A percentile compares a stretch with the other conserved stretches of the same genome.
Evolutionary conservation across 2,113 vertebrate species (phyloP).

Genomic region (Cisticola juncidis): DNA sequence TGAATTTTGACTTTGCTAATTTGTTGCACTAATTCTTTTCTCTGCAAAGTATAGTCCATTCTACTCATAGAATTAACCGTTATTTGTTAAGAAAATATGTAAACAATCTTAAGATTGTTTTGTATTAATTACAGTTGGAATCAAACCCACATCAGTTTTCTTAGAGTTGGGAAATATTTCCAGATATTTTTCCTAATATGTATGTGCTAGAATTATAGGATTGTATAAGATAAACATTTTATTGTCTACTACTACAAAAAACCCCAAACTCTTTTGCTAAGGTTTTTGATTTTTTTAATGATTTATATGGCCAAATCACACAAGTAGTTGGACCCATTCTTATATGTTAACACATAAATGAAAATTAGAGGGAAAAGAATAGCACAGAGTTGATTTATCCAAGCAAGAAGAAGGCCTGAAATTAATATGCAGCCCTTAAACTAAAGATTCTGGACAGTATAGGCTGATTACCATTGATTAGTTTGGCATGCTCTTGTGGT

Average conservation of each 20-base stretch:
- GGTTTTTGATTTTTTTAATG: not conserved
- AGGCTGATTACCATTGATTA: not conserved
- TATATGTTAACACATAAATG: not conserved
- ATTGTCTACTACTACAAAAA: not conserved
- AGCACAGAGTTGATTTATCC: not conserved
- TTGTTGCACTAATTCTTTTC: not conserved
- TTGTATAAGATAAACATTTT: not conserved
- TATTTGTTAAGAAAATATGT: not conserved
- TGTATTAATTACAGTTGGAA: not conserved
- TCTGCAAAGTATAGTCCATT: not conserved
- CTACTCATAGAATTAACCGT: not conserved
- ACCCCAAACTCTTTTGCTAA: not conserved
- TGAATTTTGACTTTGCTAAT: not conserved
- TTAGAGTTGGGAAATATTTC: not conserved
- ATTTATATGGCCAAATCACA: not conserved
- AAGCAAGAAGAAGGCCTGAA: not conserved
- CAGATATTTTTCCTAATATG: not conserved
- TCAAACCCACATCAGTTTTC: not conserved
- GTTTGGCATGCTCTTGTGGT: not conserved
- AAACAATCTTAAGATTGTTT: not conserved
- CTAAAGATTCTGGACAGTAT: not conserved
- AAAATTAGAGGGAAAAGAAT: not conserved
- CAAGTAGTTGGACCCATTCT: not conserved
- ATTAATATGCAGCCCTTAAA: not conserved
- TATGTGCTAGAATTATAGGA: not conserved